Evolutionary conservation across 2,888 invertebrate species (phyloP), one percentile per base, ranked within the genome.

Genomic region (Brachylomia viminalis): DNA sequence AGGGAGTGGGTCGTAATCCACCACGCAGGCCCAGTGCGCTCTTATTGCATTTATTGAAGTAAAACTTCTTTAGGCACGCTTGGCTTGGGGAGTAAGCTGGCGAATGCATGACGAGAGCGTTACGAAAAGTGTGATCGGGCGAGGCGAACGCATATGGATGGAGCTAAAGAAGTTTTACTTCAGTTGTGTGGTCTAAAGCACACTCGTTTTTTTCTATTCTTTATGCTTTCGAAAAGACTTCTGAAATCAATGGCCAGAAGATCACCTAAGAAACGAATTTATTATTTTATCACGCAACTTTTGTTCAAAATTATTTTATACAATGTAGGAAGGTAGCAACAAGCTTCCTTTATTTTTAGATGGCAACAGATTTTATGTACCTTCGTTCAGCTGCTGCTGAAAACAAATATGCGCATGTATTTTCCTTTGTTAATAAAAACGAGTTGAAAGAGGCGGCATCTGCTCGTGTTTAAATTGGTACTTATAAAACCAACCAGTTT

Each of bases 371-470:
- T 23, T 49, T 0, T 79, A 38, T 27, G 15, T 61, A 52, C 23
- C 27, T 52, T 61, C 15, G 27, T 79, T 54, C 61, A 79, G 70
- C 38, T 54, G 59, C 30, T 13, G 17, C 47, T 47, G 30, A 54
- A 45, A 78, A 54, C 47, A 69, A 78, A 67, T 49, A 54, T 73
- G 54, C 47, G 59, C 66, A 47, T 52, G 52, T 71, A 45, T 72
- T 54, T 61, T 13, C 13, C 45, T 11, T 47, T 62, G 30, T 61
- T 59, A 59, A 17, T n/a, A 20, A 62, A 61, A 67, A 27, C 6
- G 33, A 45, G 23, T 30, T 38, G 20, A 38, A n/a, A 67, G 23
- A 64, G n/a, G 49, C 27, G 15, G 13, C 2, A n/a, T 47, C 52
- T 38, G 42, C n/a, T n/a, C n/a, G n/a, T n/a, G n/a, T 2, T 62